phyloP scores from a whole-genome alignment of 1,140 invertebrate species.

The Triops cancriformis region DNA sequence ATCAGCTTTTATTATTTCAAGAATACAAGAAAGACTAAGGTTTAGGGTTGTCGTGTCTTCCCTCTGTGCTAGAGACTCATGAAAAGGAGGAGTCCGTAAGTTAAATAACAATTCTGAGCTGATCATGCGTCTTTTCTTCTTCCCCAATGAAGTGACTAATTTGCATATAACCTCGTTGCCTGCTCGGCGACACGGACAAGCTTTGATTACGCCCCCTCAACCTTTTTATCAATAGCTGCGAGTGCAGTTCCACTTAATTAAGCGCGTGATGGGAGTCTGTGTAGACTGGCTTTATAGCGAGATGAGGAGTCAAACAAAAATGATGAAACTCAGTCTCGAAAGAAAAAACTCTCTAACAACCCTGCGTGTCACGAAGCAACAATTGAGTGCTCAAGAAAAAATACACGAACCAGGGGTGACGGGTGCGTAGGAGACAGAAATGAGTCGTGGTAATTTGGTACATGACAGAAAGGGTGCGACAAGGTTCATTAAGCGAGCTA shows the following conservation, averaged over 20 bases:
- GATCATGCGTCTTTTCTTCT: not conserved
- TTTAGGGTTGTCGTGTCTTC: not conserved
- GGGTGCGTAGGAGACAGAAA: constrained; percentile 4
- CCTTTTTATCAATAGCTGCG: not conserved
- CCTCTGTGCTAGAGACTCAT: not conserved
- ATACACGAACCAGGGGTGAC: not conserved
- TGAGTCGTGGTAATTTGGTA: not conserved
- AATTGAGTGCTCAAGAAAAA: constrained; percentile 1
- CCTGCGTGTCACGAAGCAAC: constrained; percentile 8
- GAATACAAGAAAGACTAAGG: not conserved
- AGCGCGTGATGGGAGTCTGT: not conserved
- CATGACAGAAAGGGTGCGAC: not conserved
- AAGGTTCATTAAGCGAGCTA: not conserved
- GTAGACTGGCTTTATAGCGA: not conserved
- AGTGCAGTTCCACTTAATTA: constrained; percentile 5
- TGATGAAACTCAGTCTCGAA: not conserved
- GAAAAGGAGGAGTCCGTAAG: not conserved
- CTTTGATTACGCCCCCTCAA: constrained; percentile 8
- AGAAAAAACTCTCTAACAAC: not conserved
- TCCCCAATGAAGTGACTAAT: not conserved
- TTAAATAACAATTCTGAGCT: not conserved
- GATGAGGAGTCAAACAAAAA: not conserved
- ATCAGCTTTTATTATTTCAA: not conserved
- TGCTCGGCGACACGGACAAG: not conserved
- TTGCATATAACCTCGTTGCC: constrained; percentile 13